These are phyloP conservation scores for Orchesella flavescens DNA, from an alignment of 2,888 invertebrate species.

Conservation along the genomic window DNA sequence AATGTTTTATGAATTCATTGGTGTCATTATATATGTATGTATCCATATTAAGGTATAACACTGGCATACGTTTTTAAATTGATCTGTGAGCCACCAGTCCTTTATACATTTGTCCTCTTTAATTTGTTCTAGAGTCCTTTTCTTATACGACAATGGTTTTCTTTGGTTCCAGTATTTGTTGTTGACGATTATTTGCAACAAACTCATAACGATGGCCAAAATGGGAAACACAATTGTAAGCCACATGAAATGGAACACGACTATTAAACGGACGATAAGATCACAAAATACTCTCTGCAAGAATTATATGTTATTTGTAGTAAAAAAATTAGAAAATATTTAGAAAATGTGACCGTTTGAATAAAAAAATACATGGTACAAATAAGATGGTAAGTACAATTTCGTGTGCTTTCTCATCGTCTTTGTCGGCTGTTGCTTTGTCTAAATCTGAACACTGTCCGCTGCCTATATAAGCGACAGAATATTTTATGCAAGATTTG, in stretches of 20 bases:
- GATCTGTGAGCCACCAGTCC: neutral
- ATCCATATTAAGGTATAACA: neutral
- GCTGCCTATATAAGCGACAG: neutral
- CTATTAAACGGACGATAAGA: neutral
- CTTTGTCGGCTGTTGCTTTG: neutral
- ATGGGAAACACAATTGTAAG: neutral
- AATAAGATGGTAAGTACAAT: neutral
- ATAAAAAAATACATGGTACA: neutral
- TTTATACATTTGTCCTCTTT: neutral
- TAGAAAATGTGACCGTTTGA: neutral
- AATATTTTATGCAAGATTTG: neutral
- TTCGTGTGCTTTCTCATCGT: neutral
- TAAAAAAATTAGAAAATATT: neutral
- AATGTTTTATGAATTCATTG: neutral
- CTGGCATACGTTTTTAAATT: neutral
- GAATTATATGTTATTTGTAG: no score
- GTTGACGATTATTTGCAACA: constrained; percentile 14
- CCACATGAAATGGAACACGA: constrained; percentile 21
- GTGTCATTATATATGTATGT: neutral
- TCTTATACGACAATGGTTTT: neutral
- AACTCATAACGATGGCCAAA: neutral
- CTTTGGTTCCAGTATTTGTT: constrained; percentile 4
- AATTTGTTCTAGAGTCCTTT: neutral
- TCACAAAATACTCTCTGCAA: constrained; percentile 16
- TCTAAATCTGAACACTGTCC: constrained; percentile 6